Percentiles rank a stretch among this genome's conserved stretches.
phyloP scores from a whole-genome alignment of 2,888 invertebrate species.

The Hedychridium roseum region DNA sequence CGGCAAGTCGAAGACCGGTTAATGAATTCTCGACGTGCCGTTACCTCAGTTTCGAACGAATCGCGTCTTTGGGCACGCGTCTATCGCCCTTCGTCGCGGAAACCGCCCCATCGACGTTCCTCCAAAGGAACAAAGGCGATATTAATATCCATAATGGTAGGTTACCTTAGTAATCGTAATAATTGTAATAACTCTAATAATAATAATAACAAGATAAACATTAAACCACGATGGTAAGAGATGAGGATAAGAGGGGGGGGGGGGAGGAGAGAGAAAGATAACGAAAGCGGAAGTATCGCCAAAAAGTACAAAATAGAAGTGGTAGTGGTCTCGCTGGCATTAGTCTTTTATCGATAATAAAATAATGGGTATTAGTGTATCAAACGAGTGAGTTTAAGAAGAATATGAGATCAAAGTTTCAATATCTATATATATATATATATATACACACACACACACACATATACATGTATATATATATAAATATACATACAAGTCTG shows the following conservation, averaged over 20 bases:
- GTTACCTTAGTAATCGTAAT: too few relatives aligned
- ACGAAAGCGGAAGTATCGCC: constrained; percentile 29
- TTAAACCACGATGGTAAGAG: constrained; percentile 19
- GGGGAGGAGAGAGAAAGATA: constrained; percentile 29
- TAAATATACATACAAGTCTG: background rate
- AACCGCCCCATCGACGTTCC: too few relatives aligned
- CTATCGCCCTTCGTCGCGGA: too few relatives aligned
- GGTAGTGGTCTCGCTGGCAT: constrained; percentile 50
- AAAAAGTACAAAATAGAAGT: constrained; percentile 37
- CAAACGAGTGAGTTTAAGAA: constrained; percentile 53
- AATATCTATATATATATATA: constrained; percentile 28
- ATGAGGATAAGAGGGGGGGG: constrained; percentile 16
- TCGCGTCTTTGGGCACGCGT: too few relatives aligned
- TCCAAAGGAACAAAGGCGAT: too few relatives aligned
- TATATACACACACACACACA: constrained; percentile 11
- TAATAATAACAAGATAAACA: background rate
- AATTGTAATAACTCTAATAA: too few relatives aligned
- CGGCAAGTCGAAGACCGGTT: too few relatives aligned
- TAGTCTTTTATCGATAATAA: constrained; percentile 40
- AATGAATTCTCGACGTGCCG: too few relatives aligned
- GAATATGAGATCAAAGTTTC: constrained; percentile 61
- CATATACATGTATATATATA: background rate
- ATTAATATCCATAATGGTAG: too few relatives aligned
- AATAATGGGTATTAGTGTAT: too few relatives aligned
- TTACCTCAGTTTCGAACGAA: too few relatives aligned